Evolutionary conservation across 1,140 invertebrate species (phyloP).

Genomic region (Lethocerus indicus): DNA sequence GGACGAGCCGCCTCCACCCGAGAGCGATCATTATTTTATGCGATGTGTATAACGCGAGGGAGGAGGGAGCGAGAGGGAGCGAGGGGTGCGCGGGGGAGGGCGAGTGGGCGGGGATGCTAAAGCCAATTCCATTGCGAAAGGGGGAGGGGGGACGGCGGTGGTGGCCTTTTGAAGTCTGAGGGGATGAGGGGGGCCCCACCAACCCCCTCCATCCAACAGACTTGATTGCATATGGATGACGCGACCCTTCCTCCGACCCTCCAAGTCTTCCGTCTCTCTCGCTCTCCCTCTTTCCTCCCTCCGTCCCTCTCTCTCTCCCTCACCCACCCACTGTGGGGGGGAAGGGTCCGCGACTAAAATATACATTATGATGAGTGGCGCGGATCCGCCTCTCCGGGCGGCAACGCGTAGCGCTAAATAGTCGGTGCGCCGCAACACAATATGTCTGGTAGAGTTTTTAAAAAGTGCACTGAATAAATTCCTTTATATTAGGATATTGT

Average conservation of each 20-base stretch:
- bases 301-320: not conserved
- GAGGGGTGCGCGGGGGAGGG: conserved; percentile 2
- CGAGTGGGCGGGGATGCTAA: too few relatives aligned
- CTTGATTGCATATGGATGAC: conserved; percentile 19
- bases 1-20: conserved; percentile 11
- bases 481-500: too few relatives aligned
- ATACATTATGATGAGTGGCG: conserved; percentile 18
- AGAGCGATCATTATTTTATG: conserved; percentile 21
- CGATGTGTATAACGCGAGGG: conserved; percentile 17
- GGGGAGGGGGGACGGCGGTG: too few relatives aligned
- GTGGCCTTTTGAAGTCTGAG: too few relatives aligned
- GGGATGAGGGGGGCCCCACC: not conserved
- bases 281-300: too few relatives aligned
- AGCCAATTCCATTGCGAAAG: conserved; percentile 19
- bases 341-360: conserved; percentile 16
- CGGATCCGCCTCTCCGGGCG: too few relatives aligned
- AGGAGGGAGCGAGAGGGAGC: not conserved
- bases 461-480: too few relatives aligned
- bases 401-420: too few relatives aligned
- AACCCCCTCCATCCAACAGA: conserved; percentile 14
- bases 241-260: conserved; percentile 4
- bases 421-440: too few relatives aligned
- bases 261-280: not conserved
- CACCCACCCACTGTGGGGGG: not conserved
- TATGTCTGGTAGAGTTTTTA: too few relatives aligned